Conservation (phyloP, 2,113 vertebrate genomes). For the zebrafish (Danio rerio) region DNA sequence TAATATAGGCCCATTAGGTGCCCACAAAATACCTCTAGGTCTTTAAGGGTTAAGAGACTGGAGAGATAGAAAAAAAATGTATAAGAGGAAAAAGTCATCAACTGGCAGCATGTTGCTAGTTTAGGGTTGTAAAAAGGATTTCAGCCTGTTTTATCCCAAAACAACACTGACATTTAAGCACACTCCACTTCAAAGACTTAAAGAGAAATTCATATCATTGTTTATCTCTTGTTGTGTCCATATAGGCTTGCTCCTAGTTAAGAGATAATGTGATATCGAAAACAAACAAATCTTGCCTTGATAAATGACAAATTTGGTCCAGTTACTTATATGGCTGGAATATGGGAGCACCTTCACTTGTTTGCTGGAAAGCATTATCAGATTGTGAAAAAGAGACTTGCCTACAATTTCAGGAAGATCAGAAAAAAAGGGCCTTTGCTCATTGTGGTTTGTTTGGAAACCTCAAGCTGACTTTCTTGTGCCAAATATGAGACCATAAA, state of each 20-base stretch:
- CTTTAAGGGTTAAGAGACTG: too few relatives aligned
- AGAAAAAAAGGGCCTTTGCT: background rate
- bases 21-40: too few relatives aligned
- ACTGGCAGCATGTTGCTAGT: background rate
- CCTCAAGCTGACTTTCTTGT: background rate
- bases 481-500: too few relatives aligned
- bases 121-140: background rate
- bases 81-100: background rate
- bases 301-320: background rate
- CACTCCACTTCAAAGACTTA: too few relatives aligned
- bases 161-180: background rate
- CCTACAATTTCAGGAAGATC: background rate
- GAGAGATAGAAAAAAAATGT: background rate
- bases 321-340: slow-evolving; percentile 54
- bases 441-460: background rate
- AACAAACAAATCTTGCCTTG: background rate
- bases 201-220: background rate
- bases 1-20: too few relatives aligned
- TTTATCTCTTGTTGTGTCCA: background rate
- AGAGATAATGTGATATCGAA: background rate
- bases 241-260: background rate
- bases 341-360: slow-evolving; percentile 47
- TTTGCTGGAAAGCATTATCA: slow-evolving; percentile 35
- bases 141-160: background rate
- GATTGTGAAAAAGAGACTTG: slow-evolving; percentile 18